Evolutionary conservation across 2,888 invertebrate genomes (phyloP).

Genomic region (Sinelater perroti): DNA sequence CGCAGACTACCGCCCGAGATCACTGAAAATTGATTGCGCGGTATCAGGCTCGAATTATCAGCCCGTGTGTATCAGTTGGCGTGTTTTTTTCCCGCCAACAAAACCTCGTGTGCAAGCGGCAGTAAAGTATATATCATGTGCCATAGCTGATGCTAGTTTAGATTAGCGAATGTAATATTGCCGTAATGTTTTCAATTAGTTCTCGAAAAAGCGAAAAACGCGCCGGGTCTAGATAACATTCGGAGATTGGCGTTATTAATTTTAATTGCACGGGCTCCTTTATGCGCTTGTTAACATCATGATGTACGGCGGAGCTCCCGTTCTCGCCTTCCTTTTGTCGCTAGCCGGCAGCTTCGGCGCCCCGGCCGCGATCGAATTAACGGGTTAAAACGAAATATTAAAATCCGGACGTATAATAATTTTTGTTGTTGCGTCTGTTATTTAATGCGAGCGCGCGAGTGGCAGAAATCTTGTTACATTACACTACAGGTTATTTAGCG

Average conservation of each 20-base stretch:
- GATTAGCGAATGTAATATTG: conserved; percentile 44
- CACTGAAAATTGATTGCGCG: conserved; percentile 23
- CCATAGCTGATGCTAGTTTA: conserved; percentile 41
- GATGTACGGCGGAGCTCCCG: conserved; percentile 4
- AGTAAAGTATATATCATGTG: conserved; percentile 22
- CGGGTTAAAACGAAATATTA: conserved; percentile 1
- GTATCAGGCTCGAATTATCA: conserved; percentile 24
- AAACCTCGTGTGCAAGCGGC: conserved; percentile 21
- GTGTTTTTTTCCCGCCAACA: conserved; percentile 18
- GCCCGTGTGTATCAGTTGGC: conserved; percentile 22
- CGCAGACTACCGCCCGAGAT: conserved; percentile 13
- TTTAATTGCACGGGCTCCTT: conserved; percentile 27
- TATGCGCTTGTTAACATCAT: conserved; percentile 24
- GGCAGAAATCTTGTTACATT: conserved; percentile 14
- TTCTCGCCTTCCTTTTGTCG: not conserved
- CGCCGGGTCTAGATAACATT: conserved; percentile 37
- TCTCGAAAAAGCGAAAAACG: conserved; percentile 38
- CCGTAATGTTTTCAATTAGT: conserved; percentile 43
- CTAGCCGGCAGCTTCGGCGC: not conserved
- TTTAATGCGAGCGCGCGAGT: conserved; percentile 16
- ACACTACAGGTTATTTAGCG: conserved; percentile 13
- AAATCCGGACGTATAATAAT: too few relatives aligned
- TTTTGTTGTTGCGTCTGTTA: conserved; percentile 10
- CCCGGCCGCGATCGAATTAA: not conserved
- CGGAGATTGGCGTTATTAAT: conserved; percentile 40